These are phyloP conservation scores for Nerophis ophidion DNA, from an alignment of 2,113 vertebrate species.

Conservation along the genomic window DNA sequence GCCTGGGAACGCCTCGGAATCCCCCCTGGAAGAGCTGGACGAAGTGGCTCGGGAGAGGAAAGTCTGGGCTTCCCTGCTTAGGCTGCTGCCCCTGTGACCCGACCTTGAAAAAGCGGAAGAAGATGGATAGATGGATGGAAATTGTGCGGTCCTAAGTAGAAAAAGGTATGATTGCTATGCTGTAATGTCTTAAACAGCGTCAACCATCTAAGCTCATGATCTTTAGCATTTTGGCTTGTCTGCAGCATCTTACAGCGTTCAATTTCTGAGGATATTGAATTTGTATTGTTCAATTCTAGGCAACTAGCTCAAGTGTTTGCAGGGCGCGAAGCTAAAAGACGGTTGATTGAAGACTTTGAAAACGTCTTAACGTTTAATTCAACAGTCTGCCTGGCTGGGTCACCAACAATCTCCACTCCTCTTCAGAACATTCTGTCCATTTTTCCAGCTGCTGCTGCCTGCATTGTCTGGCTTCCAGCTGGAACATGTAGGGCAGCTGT, in stretches of 20 bases:
- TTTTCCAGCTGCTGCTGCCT: conserved; percentile 64
- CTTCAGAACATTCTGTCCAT: conserved; percentile 66
- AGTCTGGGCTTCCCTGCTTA: too few relatives aligned
- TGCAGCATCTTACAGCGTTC: neutral
- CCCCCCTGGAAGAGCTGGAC: too few relatives aligned
- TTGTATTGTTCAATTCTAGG: neutral
- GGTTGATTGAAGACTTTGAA: conserved; percentile 28
- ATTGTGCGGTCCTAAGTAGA: too few relatives aligned
- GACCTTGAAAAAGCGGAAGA: too few relatives aligned
- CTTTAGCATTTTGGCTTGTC: neutral
- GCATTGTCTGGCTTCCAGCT: conserved; percentile 60
- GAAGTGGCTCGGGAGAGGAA: too few relatives aligned
- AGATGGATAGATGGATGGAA: too few relatives aligned
- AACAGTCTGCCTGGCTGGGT: conserved; percentile 22
- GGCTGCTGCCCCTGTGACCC: too few relatives aligned
- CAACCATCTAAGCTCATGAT: neutral
- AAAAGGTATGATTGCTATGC: too few relatives aligned
- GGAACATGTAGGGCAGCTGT: conserved; percentile 55
- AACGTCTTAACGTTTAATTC: conserved; percentile 26
- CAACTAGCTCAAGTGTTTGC: too few relatives aligned
- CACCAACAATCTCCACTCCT: conserved; percentile 31
- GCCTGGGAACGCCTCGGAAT: too few relatives aligned
- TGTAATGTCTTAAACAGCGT: too few relatives aligned
- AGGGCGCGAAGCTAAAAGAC: neutral
- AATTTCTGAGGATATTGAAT: neutral